These are phyloP conservation scores for Junonia oenone DNA, from an alignment of 2,888 invertebrate genomes.

Conservation along the genomic window DNA sequence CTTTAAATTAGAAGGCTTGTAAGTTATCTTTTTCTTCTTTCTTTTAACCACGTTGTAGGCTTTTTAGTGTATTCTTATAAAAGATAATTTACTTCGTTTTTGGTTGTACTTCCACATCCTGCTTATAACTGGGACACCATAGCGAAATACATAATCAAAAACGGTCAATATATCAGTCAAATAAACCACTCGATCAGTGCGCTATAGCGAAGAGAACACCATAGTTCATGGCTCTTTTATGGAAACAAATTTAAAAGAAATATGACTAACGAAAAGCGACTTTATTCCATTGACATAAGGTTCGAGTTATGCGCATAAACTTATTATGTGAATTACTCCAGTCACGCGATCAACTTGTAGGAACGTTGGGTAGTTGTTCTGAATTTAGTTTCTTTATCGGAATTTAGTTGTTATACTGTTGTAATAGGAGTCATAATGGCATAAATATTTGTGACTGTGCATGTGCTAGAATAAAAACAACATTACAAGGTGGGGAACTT, in stretches of 20 bases:
- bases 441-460: not conserved
- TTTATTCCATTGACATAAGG: constrained; percentile 21
- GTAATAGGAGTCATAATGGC: not conserved
- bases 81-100: not conserved
- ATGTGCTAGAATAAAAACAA: constrained; percentile 31
- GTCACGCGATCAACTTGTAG: constrained; percentile 38
- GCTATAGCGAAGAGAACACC: constrained; percentile 30
- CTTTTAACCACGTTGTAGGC: not conserved
- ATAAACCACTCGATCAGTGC: constrained; percentile 32
- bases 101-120: not conserved
- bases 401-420: constrained; percentile 10
- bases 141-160: constrained; percentile 14
- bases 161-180: constrained; percentile 26
- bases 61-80: not conserved
- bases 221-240: constrained; percentile 29
- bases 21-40: no score
- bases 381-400: constrained; percentile 8
- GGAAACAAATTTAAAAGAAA: constrained; percentile 14
- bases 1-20: no score
- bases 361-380: constrained; percentile 15
- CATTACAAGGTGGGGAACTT: constrained; percentile 31
- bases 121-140: not conserved
- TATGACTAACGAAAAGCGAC: constrained; percentile 22
- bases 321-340: constrained; percentile 27
- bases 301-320: constrained; percentile 2